Percentiles rank a stretch among this genome's conserved stretches.
phyloP scores from a whole-genome alignment of 2,888 invertebrate genomes.

The Drosophila monieri region DNA sequence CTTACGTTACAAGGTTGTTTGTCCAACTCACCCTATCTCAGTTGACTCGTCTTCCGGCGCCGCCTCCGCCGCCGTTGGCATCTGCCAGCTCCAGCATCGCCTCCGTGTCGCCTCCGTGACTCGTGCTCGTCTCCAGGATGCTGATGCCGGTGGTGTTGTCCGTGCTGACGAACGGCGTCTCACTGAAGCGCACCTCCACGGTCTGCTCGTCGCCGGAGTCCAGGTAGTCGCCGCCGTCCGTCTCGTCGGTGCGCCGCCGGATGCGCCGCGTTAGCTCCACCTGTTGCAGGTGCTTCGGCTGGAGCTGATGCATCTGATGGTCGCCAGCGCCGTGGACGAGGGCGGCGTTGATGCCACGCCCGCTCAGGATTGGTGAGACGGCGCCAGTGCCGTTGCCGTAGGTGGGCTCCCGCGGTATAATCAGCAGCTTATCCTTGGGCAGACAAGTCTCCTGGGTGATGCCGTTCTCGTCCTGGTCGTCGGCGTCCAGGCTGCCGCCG shows the following conservation, averaged over 20 bases:
- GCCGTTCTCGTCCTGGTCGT: constrained; percentile 81
- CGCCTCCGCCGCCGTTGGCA: constrained; percentile 13
- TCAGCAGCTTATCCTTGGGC: constrained; percentile 78
- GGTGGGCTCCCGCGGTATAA: constrained; percentile 82
- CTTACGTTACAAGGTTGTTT: too few species aligned
- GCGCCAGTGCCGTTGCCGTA: constrained; percentile 81
- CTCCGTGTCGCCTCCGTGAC: constrained; percentile 48
- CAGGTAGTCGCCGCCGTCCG: constrained; percentile 70
- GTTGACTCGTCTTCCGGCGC: constrained; percentile 53
- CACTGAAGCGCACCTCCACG: constrained; percentile 81
- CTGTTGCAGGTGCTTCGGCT: constrained; percentile 47
- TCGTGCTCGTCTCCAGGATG: constrained; percentile 71
- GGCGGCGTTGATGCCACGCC: constrained; percentile 65
- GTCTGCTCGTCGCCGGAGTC: constrained; percentile 82
- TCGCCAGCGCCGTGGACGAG: constrained; percentile 60
- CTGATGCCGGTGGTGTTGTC: constrained; percentile 81
- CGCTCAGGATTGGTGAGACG: constrained; percentile 71
- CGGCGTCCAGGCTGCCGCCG: constrained; percentile 66
- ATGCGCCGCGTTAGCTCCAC: constrained; percentile 71
- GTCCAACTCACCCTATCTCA: constrained; percentile 81
- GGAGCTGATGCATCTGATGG: constrained; percentile 49
- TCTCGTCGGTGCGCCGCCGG: constrained; percentile 54
- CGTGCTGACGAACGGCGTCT: constrained; percentile 83
- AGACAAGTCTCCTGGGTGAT: constrained; percentile 80
- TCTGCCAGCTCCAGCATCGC: constrained; percentile 44